Conservation (phyloP, 2,888 invertebrate species). For the Oscheius myriophilus region DNA sequence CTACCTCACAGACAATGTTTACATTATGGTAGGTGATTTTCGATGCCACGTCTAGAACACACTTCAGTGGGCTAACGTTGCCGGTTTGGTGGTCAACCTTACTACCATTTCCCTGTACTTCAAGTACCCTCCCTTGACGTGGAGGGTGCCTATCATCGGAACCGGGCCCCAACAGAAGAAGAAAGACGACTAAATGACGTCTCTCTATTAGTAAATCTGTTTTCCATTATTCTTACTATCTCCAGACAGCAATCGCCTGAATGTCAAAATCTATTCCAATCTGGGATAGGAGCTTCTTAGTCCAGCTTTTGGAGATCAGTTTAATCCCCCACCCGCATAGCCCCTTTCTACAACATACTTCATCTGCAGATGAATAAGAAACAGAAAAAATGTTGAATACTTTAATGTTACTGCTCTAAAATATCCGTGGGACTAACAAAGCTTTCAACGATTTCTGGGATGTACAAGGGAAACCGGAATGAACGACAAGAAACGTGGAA, state of each 20-base stretch:
- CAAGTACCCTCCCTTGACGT: conserved; percentile 68
- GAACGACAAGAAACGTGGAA: conserved; percentile 20
- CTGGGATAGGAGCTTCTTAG: too few species aligned
- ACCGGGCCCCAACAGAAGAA: conserved; percentile 54
- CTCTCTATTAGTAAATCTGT: too few species aligned
- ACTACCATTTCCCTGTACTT: conserved; percentile 63
- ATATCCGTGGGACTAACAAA: conserved; percentile 26
- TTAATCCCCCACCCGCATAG: too few species aligned
- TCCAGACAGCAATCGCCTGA: too few species aligned
- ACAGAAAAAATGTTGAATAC: conserved; percentile 5
- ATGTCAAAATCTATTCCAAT: too few species aligned
- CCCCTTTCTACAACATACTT: too few species aligned
- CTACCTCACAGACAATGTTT: conserved; percentile 58
- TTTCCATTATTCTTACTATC: too few species aligned
- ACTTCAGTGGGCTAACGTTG: conserved; percentile 63
- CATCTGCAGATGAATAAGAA: neutral
- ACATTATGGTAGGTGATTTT: conserved; percentile 58
- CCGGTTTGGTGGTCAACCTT: conserved; percentile 63
- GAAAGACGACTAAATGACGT: conserved; percentile 28
- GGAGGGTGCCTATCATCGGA: conserved; percentile 67
- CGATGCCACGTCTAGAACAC: too few species aligned
- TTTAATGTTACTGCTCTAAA: conserved; percentile 24
- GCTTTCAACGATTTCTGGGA: conserved; percentile 10
- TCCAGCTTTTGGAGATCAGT: too few species aligned
- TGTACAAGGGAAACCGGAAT: conserved; percentile 22